Percentiles rank a stretch among this genome's conserved stretches.
Conservation (phyloP, 2,113 vertebrate genomes). For the Ptyas mucosa region DNA sequence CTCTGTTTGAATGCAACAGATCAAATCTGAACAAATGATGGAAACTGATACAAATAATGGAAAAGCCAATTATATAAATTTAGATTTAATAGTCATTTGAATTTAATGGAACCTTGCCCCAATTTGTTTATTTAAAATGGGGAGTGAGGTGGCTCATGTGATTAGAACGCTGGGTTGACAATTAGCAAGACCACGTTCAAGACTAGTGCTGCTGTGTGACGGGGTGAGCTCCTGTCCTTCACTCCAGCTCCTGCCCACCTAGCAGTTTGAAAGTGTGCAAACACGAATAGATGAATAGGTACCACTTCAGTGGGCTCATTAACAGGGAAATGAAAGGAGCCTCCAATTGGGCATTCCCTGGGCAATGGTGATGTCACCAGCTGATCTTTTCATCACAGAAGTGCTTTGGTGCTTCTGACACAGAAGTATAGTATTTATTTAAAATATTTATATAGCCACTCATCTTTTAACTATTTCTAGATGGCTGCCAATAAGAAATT, state of each 20-base stretch:
- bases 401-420: not conserved
- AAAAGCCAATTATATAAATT: not conserved
- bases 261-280: not conserved
- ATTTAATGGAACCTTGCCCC: not conserved
- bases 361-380: not conserved
- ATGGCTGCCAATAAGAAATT: not conserved
- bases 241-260: not conserved
- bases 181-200: not conserved
- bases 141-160: not conserved
- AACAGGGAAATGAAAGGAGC: not conserved
- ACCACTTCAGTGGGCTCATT: not conserved
- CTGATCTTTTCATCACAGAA: not conserved
- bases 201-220: not conserved
- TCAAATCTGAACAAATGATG: not conserved
- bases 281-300: not conserved
- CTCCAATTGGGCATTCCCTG: not conserved
- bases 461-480: not conserved
- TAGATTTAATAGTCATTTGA: not conserved
- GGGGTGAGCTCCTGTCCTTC: not conserved
- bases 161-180: not conserved
- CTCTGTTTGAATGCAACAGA: not conserved
- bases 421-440: not conserved
- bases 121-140: not conserved
- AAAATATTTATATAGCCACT: no score
- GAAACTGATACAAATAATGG: not conserved